Conservation (phyloP, 2,888 invertebrate species). For the Galerucella pusilla region DNA sequence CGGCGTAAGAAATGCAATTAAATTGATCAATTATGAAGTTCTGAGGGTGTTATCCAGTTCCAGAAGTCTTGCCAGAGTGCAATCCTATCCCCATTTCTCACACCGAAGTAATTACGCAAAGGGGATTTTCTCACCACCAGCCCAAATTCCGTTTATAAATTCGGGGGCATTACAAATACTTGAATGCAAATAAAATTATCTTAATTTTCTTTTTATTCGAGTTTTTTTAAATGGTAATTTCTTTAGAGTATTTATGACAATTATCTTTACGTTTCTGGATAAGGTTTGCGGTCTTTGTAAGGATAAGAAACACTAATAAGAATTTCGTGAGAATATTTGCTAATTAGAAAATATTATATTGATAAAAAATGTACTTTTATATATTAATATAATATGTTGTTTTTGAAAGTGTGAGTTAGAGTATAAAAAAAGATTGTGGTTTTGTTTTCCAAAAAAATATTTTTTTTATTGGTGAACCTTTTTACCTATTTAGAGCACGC, state of each 20-base stretch:
- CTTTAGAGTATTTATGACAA: constrained; percentile 49
- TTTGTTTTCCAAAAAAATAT: too few relatives aligned
- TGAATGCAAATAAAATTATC: constrained; percentile 64
- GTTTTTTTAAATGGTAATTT: constrained; percentile 58
- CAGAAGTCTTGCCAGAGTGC: constrained; percentile 56
- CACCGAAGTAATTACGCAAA: constrained; percentile 62
- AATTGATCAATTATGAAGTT: constrained; percentile 55
- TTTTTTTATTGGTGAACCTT: too few relatives aligned
- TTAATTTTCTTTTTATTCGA: constrained; percentile 62
- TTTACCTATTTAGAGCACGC: too few relatives aligned
- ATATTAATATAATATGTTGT: too few relatives aligned
- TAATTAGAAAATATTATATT: too few relatives aligned
- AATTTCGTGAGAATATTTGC: too few relatives aligned
- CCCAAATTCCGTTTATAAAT: constrained; percentile 64
- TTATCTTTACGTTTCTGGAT: constrained; percentile 34
- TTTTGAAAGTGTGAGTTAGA: too few relatives aligned
- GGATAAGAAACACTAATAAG: background rate
- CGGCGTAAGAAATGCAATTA: constrained; percentile 56
- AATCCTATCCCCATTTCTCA: constrained; percentile 60
- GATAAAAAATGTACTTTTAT: too few relatives aligned
- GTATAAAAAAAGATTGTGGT: too few relatives aligned
- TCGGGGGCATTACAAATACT: constrained; percentile 61
- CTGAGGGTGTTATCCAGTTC: constrained; percentile 44
- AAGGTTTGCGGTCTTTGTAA: background rate
- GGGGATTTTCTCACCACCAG: constrained; percentile 63